Conservation (phyloP, 2,888 invertebrate genomes). For the Mayetiola destructor region DNA sequence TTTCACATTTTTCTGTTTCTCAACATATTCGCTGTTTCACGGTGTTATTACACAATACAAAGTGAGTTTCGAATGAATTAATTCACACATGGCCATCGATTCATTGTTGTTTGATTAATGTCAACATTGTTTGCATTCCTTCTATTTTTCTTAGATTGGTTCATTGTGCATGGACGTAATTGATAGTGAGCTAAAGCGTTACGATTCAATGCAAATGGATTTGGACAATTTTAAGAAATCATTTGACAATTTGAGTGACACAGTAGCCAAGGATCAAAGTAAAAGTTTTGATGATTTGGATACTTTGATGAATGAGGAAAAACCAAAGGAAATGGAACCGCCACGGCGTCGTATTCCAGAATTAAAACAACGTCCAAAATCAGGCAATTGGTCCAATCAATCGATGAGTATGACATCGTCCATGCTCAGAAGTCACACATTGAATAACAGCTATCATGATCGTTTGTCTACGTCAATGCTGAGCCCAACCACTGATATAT, state of each 20-base stretch:
- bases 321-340: slow-evolving; percentile 42
- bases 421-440: slow-evolving; percentile 42
- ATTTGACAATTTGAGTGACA: slow-evolving; percentile 23
- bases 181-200: slow-evolving; percentile 84
- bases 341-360: slow-evolving; percentile 57
- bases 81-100: no score
- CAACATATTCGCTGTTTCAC: slow-evolving; percentile 90
- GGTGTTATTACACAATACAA: slow-evolving; percentile 89
- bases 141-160: slow-evolving; percentile 72
- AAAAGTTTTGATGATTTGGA: slow-evolving; percentile 31
- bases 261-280: slow-evolving; percentile 9
- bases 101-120: no score
- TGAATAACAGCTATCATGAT: slow-evolving; percentile 57
- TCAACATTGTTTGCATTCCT: no score
- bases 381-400: slow-evolving; percentile 48
- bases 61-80: no score
- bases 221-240: slow-evolving; percentile 40
- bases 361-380: slow-evolving; percentile 57
- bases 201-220: slow-evolving; percentile 81
- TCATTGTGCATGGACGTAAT: slow-evolving; percentile 93
- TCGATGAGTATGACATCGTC: slow-evolving; percentile 38
- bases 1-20: slow-evolving; percentile 94
- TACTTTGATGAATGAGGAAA: slow-evolving; percentile 34
- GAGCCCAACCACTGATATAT: slow-evolving; percentile 18
- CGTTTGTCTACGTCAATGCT: slow-evolving; percentile 38